Base-by-base conservation (phyloP, 2,888 invertebrate genomes). In the Drosophila monieri region DNA sequence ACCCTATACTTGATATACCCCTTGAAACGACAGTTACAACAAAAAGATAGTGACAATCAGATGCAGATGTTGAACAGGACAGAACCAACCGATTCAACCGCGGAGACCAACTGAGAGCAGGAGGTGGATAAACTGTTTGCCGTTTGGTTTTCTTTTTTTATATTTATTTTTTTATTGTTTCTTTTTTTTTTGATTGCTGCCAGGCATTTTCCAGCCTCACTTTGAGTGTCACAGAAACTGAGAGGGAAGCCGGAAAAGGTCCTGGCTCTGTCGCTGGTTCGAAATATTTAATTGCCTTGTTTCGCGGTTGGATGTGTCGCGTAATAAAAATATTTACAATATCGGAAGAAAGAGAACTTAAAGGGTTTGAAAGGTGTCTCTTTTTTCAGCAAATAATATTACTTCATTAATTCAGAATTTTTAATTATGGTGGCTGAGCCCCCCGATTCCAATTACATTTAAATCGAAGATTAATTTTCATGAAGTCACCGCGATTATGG, bases 211-310 rank as follows among this genome's bases (percentile, higher is more conserved):
- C 46, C 67, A 51, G 62, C 62, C 68, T 59, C 68, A 65, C 68
- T 77, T 80, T 72, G 78, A 66, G 70, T 64, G 25, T 53, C 23
- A 32, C 52, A 49, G 46, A 18, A 46, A 51, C 43, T 65, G 75
- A 65, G 57, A n/a, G 59, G 69, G 51, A 23, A 67, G 44, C 56
- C 57, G 76, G 65, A 67, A 65, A 66, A 64, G 66, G 66, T 49
- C 49, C 54, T 52, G 46, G 46, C 48, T 48, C 55, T 57, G 59
- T 54, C 67, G 68, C 72, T 58, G 83, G 79, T 67, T 85, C 73
- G 88, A 88, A 89, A 88, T 89, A 89, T 89, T 89, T 89, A 89
- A 89, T 89, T 89, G 88, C 89, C 88, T 89, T 89, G 88, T 87
- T 89, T 89, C 89, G 88, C 88, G 89, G 88, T 89, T 85, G 88